Conservation (phyloP, 2,797 vertebrate genomes). For the Mus caroli region DNA sequence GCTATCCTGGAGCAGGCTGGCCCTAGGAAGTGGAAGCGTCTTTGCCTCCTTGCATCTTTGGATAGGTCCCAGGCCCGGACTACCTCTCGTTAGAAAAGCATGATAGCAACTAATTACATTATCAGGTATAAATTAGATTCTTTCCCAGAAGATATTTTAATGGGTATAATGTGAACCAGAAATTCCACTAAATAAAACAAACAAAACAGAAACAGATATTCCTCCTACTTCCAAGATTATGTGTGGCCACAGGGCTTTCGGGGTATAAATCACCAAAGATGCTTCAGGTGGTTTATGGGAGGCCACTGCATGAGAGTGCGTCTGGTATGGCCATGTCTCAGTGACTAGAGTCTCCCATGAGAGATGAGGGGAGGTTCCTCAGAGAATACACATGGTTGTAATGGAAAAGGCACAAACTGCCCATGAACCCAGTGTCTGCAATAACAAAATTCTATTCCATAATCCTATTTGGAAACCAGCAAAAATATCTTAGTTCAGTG, state of each 20-base stretch:
- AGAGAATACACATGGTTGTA: not conserved
- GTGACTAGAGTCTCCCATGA: slow-evolving; percentile 46
- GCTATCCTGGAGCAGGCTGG: not conserved
- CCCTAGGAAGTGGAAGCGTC: not conserved
- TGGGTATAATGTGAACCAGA: not conserved
- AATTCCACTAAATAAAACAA: not conserved
- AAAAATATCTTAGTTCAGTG: slow-evolving; percentile 2
- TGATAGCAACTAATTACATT: not conserved
- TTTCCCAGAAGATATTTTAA: slow-evolving; percentile 24
- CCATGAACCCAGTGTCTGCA: slow-evolving; percentile 35
- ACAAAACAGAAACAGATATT: not conserved
- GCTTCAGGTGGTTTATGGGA: slow-evolving; percentile 63
- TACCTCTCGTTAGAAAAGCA: slow-evolving; percentile 37
- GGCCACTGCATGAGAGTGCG: slow-evolving; percentile 49
- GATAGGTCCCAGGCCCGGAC: not conserved
- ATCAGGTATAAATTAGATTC: slow-evolving; percentile 39
- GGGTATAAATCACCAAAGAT: slow-evolving; percentile 72
- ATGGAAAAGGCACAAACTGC: slow-evolving; percentile 46
- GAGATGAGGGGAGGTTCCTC: slow-evolving; percentile 6
- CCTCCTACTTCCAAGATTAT: slow-evolving; percentile 53
- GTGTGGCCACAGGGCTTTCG: slow-evolving; percentile 46
- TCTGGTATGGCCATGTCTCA: slow-evolving; percentile 39
- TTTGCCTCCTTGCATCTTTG: not conserved
- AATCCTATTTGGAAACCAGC: not conserved
- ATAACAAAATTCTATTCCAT: slow-evolving; percentile 16